Conservation (phyloP, 2,888 invertebrate genomes). For the Alloscopus bannaensis region DNA sequence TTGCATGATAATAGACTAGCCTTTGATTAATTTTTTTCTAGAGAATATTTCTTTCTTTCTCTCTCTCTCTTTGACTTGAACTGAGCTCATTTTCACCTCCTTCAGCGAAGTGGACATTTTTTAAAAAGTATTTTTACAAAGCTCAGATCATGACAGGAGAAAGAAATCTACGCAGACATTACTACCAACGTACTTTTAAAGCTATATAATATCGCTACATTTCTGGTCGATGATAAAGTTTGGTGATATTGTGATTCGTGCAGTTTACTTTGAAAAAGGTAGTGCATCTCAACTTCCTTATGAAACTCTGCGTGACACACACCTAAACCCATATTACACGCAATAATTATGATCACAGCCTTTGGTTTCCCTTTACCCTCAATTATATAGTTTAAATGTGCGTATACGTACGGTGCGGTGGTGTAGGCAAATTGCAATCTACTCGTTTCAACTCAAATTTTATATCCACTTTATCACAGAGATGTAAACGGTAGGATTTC, state of each 20-base stretch:
- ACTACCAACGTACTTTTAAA: too few species aligned
- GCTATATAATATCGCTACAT: too few species aligned
- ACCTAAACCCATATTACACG: conserved; percentile 25
- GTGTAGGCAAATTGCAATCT: conserved; percentile 21
- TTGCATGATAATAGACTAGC: conserved; percentile 56
- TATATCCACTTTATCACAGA: too few species aligned
- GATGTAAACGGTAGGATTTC: conserved; percentile 39
- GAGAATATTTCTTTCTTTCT: conserved; percentile 20
- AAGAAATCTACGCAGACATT: too few species aligned
- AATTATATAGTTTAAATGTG: conserved; percentile 10
- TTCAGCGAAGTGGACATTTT: too few species aligned
- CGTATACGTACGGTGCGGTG: too few species aligned
- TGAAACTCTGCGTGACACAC: conserved; percentile 27
- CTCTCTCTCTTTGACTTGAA: conserved; percentile 6
- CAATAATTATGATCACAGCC: conserved; percentile 8
- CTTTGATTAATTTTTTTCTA: conserved; percentile 65
- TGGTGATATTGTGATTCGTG: too few species aligned
- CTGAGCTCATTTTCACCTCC: too few species aligned
- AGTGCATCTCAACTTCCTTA: conserved; percentile 18
- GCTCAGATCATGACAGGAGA: too few species aligned
- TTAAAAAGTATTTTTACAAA: too few species aligned
- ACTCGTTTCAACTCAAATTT: not conserved
- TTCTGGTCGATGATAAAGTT: too few species aligned
- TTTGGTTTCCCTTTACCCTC: conserved; percentile 1
- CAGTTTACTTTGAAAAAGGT: too few species aligned